These are phyloP conservation scores for Ephydatia muelleri DNA, from an alignment of 37 sponge, comb jelly and placozoan species.

Conservation along the genomic window DNA sequence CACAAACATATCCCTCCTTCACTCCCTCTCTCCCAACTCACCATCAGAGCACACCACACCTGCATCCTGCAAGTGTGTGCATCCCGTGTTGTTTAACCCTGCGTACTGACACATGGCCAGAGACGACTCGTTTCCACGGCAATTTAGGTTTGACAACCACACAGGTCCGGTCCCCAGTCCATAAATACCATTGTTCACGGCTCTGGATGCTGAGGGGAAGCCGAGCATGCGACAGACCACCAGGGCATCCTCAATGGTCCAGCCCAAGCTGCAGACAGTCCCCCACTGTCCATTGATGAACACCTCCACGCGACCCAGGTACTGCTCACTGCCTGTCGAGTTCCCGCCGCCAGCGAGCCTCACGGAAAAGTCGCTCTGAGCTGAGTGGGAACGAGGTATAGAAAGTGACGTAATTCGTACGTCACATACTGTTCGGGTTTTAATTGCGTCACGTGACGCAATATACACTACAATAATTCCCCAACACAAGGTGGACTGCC, in stretches of 20 bases:
- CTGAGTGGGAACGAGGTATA: no score
- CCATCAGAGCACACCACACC: slow-evolving; percentile 59
- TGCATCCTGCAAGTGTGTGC: slow-evolving; percentile 26
- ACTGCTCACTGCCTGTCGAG: neutral
- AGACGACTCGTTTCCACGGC: slow-evolving; percentile 58
- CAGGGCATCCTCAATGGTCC: slow-evolving; percentile 21
- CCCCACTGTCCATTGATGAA: slow-evolving; percentile 2
- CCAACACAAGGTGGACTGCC: no score
- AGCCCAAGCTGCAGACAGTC: slow-evolving; percentile 13
- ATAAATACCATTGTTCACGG: neutral
- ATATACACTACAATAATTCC: no score
- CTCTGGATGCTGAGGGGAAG: slow-evolving; percentile 26
- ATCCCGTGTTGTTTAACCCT: neutral
- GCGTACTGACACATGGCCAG: no score
- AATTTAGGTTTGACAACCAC: slow-evolving; percentile 73
- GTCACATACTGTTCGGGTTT: no score
- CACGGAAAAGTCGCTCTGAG: neutral
- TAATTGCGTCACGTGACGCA: no score
- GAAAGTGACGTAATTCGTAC: no score
- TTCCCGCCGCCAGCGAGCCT: neutral
- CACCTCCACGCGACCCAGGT: neutral
- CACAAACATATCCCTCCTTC: no score
- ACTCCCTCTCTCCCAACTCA: neutral
- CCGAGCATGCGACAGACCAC: slow-evolving; percentile 47
- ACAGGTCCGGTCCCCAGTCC: slow-evolving; percentile 33